Evolutionary conservation across 2,888 invertebrate species (phyloP).

Genomic region (Spodoptera picta): DNA sequence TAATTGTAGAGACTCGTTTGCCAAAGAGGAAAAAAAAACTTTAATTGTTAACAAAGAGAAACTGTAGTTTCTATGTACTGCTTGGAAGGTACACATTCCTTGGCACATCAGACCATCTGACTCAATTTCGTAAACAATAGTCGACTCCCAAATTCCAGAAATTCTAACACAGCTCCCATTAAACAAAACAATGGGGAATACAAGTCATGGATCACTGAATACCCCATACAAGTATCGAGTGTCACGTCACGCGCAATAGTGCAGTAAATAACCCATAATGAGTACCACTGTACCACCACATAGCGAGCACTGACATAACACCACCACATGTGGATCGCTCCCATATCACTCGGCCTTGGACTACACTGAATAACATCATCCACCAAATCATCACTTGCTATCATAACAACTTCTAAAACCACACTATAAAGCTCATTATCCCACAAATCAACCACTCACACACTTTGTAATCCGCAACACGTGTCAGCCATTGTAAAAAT

Average conservation of each 20-base stretch:
- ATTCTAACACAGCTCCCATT: slow-evolving; percentile 6
- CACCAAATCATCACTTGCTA: slow-evolving; percentile 28
- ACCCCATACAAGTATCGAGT: slow-evolving; percentile 35
- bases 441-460: not conserved
- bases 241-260: slow-evolving; percentile 36
- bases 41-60: too few relatives aligned
- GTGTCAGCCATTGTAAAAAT: slow-evolving; percentile 50
- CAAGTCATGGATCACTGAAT: slow-evolving; percentile 36
- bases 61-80: too few relatives aligned
- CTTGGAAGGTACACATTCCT: too few relatives aligned
- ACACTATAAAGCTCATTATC: slow-evolving; percentile 9
- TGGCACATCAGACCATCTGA: not conserved
- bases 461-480: slow-evolving; percentile 39
- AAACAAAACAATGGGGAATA: slow-evolving; percentile 43
- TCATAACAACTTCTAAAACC: slow-evolving; percentile 42
- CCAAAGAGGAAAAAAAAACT: too few relatives aligned
- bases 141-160: not conserved
- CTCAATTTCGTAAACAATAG: slow-evolving; percentile 5
- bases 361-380: slow-evolving; percentile 45
- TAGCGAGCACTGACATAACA: slow-evolving; percentile 23
- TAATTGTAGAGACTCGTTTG: too few relatives aligned
- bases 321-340: slow-evolving; percentile 43
- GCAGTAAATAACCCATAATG: slow-evolving; percentile 49
- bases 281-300: slow-evolving; percentile 6
- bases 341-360: slow-evolving; percentile 55